phyloP scores from a whole-genome alignment of 1,140 invertebrate species.

The Sycobia sp. region DNA sequence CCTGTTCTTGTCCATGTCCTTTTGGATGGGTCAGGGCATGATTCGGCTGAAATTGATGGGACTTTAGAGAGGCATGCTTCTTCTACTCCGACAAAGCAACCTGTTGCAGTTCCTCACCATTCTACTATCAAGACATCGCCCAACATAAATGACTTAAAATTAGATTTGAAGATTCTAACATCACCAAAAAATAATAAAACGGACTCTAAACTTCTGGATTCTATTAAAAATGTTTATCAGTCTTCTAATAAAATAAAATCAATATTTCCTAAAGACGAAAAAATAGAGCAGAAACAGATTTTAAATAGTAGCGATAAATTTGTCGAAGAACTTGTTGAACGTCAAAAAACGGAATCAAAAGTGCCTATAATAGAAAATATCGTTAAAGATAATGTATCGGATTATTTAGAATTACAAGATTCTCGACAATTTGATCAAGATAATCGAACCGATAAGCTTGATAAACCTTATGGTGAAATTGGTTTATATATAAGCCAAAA shows the following conservation, averaged over 20 bases:
- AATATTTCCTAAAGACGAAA: neutral
- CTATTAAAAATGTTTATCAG: slow-evolving; percentile 29
- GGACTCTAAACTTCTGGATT: slow-evolving; percentile 41
- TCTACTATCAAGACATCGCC: slow-evolving; percentile 46
- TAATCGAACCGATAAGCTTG: neutral
- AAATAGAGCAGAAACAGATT: slow-evolving; percentile 33
- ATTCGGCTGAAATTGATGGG: slow-evolving; percentile 62
- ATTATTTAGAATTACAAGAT: neutral
- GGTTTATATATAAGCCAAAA: neutral
- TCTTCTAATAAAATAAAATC: slow-evolving; percentile 2
- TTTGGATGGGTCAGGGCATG: slow-evolving; percentile 62
- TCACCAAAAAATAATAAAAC: slow-evolving; percentile 33
- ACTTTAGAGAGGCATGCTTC: slow-evolving; percentile 61
- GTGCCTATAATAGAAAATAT: slow-evolving; percentile 32
- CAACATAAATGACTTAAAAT: slow-evolving; percentile 51
- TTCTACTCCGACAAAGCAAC: slow-evolving; percentile 59
- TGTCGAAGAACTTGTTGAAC: slow-evolving; percentile 46
- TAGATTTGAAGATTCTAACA: slow-evolving; percentile 48
- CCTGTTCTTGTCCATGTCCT: slow-evolving; percentile 62
- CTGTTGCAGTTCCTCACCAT: slow-evolving; percentile 56
- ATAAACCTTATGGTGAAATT: neutral
- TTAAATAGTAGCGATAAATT: slow-evolving; percentile 58
- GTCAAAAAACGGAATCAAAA: slow-evolving; percentile 28
- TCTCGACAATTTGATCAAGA: slow-evolving; percentile 3
- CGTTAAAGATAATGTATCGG: neutral